Evolutionary conservation across 1,140 invertebrate genomes (phyloP).

Genomic region (Ceratitis capitata): DNA sequence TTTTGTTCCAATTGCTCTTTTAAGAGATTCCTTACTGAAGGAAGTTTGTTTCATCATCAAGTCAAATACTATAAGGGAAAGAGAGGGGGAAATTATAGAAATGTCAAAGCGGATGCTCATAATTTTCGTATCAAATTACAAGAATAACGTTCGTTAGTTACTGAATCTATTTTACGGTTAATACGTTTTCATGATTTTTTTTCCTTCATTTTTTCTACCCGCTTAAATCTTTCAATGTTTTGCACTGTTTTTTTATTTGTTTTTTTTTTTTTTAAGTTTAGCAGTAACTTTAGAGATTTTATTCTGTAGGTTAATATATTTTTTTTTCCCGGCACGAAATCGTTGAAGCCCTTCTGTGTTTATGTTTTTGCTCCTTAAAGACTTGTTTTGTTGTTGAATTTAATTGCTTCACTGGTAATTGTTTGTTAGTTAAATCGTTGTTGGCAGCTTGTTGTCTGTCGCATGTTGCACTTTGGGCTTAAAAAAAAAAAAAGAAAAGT

Average conservation of each 20-base stretch:
- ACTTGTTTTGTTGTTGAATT: background rate
- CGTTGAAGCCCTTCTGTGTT: background rate
- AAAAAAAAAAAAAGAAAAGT: background rate
- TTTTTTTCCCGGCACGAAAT: background rate
- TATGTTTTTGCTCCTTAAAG: background rate
- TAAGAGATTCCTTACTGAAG: too few species aligned
- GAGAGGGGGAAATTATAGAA: too few species aligned
- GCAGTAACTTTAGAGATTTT: background rate
- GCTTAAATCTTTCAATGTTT: background rate
- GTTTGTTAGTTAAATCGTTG: background rate
- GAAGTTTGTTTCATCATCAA: too few species aligned
- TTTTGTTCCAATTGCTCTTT: too few species aligned
- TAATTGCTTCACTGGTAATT: conserved; percentile 3
- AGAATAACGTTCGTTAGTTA: background rate
- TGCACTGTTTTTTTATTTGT: background rate
- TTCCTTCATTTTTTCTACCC: background rate
- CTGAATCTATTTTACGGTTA: background rate
- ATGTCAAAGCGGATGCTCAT: conserved; percentile 12
- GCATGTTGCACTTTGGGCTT: background rate
- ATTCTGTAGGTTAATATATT: background rate
- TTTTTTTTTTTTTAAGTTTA: background rate
- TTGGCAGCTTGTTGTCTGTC: background rate
- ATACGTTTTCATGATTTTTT: background rate
- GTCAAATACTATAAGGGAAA: too few species aligned
- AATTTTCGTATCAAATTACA: conserved; percentile 24